Percentiles rank a stretch among this genome's conserved stretches.
phyloP scores from a whole-genome alignment of 1,140 invertebrate genomes.

The Globodera ellingtonae region DNA sequence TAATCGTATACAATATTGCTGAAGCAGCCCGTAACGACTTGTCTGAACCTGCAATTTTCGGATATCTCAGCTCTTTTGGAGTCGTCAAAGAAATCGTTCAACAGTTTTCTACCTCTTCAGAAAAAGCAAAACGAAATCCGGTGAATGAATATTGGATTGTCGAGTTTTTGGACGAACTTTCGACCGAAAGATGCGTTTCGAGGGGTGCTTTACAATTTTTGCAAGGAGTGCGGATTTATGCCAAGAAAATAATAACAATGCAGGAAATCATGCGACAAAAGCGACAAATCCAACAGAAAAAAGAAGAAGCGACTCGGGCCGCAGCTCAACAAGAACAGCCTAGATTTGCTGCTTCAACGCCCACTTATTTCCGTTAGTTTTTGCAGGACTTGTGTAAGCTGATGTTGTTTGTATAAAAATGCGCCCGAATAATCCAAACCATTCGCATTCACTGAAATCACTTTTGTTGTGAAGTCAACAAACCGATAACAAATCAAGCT shows the following conservation, averaged over 20 bases:
- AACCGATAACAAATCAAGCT: too few species aligned
- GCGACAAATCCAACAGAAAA: constrained; percentile 21
- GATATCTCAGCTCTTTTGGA: constrained; percentile 26
- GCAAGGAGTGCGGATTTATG: constrained; percentile 26
- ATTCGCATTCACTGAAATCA: too few species aligned
- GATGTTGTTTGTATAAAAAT: too few species aligned
- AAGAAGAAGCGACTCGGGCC: not conserved
- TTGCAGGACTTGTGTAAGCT: too few species aligned
- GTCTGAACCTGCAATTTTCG: constrained; percentile 22
- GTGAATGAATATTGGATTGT: constrained; percentile 34
- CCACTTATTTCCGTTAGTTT: not conserved
- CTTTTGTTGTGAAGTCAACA: too few species aligned
- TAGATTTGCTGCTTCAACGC: too few species aligned
- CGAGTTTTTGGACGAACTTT: constrained; percentile 22
- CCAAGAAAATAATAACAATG: constrained; percentile 14
- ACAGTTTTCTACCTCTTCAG: constrained; percentile 21
- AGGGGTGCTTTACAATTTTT: constrained; percentile 20
- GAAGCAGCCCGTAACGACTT: constrained; percentile 20
- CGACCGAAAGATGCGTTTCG: constrained; percentile 17
- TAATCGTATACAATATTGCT: constrained; percentile 16
- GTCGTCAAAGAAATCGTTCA: constrained; percentile 30
- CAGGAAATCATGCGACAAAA: constrained; percentile 30
- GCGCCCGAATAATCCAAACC: too few species aligned
- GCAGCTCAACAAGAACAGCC: not conserved
- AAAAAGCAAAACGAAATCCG: constrained; percentile 4